A percentile compares a stretch with the other conserved stretches of the same genome.
These are phyloP conservation scores for Neosalanx taihuensis DNA, from an alignment of 2,797 vertebrate genomes.

Conservation along the genomic window DNA sequence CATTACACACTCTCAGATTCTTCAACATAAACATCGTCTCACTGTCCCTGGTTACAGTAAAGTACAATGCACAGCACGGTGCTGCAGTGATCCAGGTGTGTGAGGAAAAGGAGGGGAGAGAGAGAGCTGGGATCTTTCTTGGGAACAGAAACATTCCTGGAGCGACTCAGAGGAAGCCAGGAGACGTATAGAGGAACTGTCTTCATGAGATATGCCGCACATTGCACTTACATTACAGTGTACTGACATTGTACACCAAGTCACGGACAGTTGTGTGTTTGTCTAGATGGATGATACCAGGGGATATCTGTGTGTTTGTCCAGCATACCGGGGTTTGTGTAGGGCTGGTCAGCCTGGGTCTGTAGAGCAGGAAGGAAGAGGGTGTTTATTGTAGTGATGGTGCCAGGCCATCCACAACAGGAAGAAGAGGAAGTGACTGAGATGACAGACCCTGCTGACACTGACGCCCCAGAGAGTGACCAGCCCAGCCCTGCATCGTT, in stretches of 20 bases:
- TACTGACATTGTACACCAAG: background rate
- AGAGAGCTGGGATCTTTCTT: background rate
- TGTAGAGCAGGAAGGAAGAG: slow-evolving; percentile 38
- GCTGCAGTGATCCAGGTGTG: background rate
- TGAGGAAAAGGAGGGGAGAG: background rate
- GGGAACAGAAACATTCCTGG: background rate
- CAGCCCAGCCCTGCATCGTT: slow-evolving; percentile 12
- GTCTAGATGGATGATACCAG: background rate
- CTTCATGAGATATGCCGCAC: no score
- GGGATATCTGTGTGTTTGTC: slow-evolving; percentile 21
- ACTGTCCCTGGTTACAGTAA: background rate
- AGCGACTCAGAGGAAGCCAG: background rate
- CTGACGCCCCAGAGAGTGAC: slow-evolving; percentile 16
- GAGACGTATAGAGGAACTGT: background rate
- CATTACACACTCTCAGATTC: no score
- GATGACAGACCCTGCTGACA: slow-evolving; percentile 47
- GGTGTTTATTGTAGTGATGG: slow-evolving; percentile 47
- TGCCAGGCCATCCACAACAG: slow-evolving; percentile 52
- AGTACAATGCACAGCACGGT: background rate
- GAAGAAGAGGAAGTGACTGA: slow-evolving; percentile 56
- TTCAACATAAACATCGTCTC: background rate
- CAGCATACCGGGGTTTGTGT: background rate
- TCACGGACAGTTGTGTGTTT: background rate
- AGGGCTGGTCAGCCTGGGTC: slow-evolving; percentile 13
- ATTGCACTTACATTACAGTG: no score